Base-by-base conservation (phyloP, 2,797 vertebrate species). In the Myotis vivesi region DNA sequence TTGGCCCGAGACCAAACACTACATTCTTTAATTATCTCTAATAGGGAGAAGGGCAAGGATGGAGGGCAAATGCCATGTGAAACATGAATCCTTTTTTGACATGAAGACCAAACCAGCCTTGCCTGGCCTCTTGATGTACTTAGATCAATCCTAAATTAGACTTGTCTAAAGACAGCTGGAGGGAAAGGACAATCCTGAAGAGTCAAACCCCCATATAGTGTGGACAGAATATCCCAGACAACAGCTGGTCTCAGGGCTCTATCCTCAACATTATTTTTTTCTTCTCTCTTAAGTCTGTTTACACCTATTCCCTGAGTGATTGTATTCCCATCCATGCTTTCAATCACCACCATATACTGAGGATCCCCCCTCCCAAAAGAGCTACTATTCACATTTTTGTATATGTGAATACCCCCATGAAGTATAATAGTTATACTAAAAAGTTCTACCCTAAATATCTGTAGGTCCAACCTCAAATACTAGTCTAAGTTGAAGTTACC, bases 401-500 rank as follows among this genome's bases (percentile, higher is more conserved):
- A 59, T 86, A 79, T 96, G 22, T 57, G 82, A 87, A 71, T 91
- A 10, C 0, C 16, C 12, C 28, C 23, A 44, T 57, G 59, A 36
- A 57, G 53, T 72, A 59, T 6, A 28, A 23, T 69, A 46, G 72
- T 62, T 59, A 11, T 66, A 76, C 8, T 89, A 79, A 94, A 91
- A 16, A 77, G 6, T 85, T 93, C 36, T 89, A 84, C 36, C 16
- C 20, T 51, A 91, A 59, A 75, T 76, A 38, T 84, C 49, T 36
- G 15, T 44, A 88, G 33, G 33, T 20, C 30, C 2, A 91, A 41
- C 9, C 12, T 23, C 62, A 79, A 81, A 23, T 72, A 87, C n/a
- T 84, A 84, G 25, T 62, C 38, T 73, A 93, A 85, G n/a, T 62
- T 84, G 8, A 20, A 91, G 87, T 76, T 87, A 75, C 66, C 87